A percentile compares a stretch with the other conserved stretches of the same genome.
Evolutionary conservation across 1,140 invertebrate species (phyloP).

Genomic region (Neodiprion virginianus): DNA sequence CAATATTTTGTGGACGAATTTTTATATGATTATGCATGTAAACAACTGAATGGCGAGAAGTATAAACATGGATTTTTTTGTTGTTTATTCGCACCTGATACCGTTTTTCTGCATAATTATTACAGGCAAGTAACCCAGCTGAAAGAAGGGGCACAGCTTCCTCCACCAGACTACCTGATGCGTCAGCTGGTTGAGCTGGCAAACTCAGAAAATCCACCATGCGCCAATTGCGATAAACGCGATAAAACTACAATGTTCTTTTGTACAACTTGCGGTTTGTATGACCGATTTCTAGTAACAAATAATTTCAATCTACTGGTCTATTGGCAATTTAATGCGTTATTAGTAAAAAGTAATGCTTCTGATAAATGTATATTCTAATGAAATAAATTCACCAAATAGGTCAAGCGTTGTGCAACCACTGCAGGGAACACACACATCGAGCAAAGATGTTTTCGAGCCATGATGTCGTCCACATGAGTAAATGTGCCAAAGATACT

Average conservation of each 20-base stretch:
- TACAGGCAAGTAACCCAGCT: slow-evolving; percentile 66
- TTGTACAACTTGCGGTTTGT: slow-evolving; percentile 73
- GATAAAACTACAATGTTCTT: slow-evolving; percentile 73
- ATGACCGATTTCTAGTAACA: background rate
- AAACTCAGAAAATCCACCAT: slow-evolving; percentile 72
- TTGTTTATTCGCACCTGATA: background rate
- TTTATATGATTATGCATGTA: background rate
- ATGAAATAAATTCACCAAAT: slow-evolving; percentile 30
- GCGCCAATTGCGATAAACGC: slow-evolving; percentile 74
- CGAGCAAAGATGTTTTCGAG: slow-evolving; percentile 77
- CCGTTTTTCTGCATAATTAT: slow-evolving; percentile 4
- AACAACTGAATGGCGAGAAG: too few species aligned
- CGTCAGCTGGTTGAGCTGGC: slow-evolving; percentile 70
- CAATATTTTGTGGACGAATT: background rate
- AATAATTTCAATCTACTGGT: background rate
- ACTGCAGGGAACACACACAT: slow-evolving; percentile 75
- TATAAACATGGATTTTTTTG: too few species aligned
- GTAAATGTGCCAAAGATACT: slow-evolving; percentile 72
- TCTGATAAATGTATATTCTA: background rate
- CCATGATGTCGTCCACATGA: slow-evolving; percentile 76
- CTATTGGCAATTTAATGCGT: slow-evolving; percentile 11
- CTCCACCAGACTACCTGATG: slow-evolving; percentile 70
- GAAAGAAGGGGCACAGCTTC: slow-evolving; percentile 67
- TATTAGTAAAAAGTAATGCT: background rate
- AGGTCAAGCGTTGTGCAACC: slow-evolving; percentile 75